phyloP scores from a whole-genome alignment of 1,140 invertebrate species.

The Megathymus violae region DNA sequence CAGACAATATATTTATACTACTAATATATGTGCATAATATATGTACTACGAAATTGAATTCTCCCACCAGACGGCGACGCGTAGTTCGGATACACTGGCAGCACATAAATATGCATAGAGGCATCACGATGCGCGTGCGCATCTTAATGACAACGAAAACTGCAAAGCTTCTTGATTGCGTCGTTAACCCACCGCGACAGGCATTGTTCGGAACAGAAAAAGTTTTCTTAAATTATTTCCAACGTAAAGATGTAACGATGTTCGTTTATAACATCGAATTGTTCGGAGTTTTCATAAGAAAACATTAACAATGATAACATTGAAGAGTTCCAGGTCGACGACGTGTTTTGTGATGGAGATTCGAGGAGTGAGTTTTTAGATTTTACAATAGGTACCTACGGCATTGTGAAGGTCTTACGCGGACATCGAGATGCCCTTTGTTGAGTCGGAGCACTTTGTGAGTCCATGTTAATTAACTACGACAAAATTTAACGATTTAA shows the following conservation, averaged over 20 bases:
- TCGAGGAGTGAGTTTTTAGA: background rate
- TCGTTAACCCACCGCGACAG: constrained; percentile 35
- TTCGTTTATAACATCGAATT: constrained; percentile 29
- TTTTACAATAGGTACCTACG: background rate
- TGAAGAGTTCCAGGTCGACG: too few relatives aligned
- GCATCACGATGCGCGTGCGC: constrained; percentile 24
- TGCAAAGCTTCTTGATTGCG: constrained; percentile 35
- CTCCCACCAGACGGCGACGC: background rate
- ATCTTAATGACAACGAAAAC: constrained; percentile 34
- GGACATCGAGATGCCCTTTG: too few relatives aligned
- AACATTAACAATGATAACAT: too few relatives aligned
- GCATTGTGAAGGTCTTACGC: too few relatives aligned
- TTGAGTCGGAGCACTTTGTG: too few relatives aligned
- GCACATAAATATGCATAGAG: constrained; percentile 37
- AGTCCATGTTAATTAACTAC: too few relatives aligned
- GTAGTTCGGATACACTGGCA: too few relatives aligned
- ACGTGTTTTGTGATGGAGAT: background rate
- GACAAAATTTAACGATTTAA: too few relatives aligned
- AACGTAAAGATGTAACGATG: constrained; percentile 11
- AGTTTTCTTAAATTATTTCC: constrained; percentile 32
- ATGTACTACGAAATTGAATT: background rate
- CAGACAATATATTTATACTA: too few relatives aligned
- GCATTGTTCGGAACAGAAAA: constrained; percentile 34
- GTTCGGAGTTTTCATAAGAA: background rate
- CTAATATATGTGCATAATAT: too few relatives aligned